A percentile compares a stretch with the other conserved stretches of the same genome.
Conservation (phyloP, 2,113 vertebrate species). For the Solenodon paradoxus region DNA sequence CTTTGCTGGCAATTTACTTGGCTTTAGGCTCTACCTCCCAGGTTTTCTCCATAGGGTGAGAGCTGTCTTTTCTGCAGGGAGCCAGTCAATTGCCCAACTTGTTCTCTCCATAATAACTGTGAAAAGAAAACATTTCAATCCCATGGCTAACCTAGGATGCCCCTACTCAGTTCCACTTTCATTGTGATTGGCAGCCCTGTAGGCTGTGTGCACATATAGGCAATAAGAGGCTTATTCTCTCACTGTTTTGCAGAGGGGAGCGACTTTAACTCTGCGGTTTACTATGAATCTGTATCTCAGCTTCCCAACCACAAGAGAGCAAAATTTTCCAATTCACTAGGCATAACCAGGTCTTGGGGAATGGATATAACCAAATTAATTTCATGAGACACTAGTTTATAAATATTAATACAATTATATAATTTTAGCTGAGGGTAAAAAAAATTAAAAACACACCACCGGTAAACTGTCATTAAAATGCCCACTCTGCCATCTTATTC, state of each 20-base stretch:
- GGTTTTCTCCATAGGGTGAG: conserved; percentile 21
- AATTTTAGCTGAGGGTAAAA: conserved; percentile 44
- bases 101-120: conserved; percentile 19
- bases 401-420: neutral
- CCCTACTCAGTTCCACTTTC: neutral
- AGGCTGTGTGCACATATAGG: neutral
- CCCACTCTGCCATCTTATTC: neutral
- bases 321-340: conserved; percentile 22
- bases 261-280: neutral
- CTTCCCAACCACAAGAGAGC: neutral
- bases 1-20: conserved; percentile 61
- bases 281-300: neutral
- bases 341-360: conserved; percentile 20
- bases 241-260: neutral
- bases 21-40: conserved; percentile 12
- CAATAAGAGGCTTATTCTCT: neutral
- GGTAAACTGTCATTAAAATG: neutral
- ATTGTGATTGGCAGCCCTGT: conserved; percentile 24
- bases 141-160: conserved; percentile 28
- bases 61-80: conserved; percentile 45
- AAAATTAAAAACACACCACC: neutral
- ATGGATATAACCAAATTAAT: conserved; percentile 36
- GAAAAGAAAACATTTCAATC: conserved; percentile 51
- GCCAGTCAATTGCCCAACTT: conserved; percentile 55
- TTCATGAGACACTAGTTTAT: conserved; percentile 33